Evolutionary conservation across 2,888 invertebrate species (phyloP).

Genomic region (Entomobrya proxima): DNA sequence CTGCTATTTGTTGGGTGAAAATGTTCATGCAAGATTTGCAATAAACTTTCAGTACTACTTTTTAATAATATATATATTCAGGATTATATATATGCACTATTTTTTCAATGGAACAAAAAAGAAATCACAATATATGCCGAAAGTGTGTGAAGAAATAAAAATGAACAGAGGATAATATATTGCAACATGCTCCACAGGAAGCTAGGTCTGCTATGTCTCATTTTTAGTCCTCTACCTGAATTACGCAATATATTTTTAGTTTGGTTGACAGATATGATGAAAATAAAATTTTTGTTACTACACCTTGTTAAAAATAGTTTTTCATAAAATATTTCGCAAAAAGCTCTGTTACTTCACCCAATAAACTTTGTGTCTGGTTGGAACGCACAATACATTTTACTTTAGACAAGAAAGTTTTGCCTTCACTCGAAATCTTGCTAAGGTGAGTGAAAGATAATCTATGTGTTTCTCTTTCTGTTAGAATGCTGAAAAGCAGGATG

Average conservation of each 20-base stretch:
- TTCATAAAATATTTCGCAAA: no score
- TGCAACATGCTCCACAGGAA: neutral
- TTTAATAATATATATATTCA: neutral
- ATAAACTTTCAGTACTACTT: constrained; percentile 14
- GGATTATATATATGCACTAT: neutral
- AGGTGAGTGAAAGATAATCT: no score
- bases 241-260: neutral
- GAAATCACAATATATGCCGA: neutral
- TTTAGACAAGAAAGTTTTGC: no score
- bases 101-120: neutral
- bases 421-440: no score
- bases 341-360: no score
- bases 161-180: no score
- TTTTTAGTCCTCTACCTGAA: neutral
- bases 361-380: no score
- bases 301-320: no score
- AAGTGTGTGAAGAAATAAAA: neutral
- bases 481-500: no score
- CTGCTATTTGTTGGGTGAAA: constrained; percentile 65
- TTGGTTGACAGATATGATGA: neutral
- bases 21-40: constrained; percentile 71
- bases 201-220: neutral
- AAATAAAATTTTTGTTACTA: neutral
- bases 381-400: no score
- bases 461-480: no score